Percentiles rank a stretch among this genome's conserved stretches.
Conservation (phyloP, 2,888 invertebrate genomes). For the Melanargia galathea region DNA sequence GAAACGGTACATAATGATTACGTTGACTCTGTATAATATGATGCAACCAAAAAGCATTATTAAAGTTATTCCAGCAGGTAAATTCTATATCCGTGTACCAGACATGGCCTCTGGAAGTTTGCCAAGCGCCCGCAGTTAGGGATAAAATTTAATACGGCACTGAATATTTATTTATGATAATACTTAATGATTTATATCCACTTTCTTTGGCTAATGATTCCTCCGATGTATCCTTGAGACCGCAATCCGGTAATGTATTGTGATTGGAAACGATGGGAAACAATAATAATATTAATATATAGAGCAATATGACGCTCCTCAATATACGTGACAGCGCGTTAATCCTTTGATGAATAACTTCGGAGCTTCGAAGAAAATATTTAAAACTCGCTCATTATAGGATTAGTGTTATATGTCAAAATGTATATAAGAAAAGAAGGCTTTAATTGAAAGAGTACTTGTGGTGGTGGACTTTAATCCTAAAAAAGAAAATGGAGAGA, state of each 20-base stretch:
- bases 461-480: too few relatives aligned
- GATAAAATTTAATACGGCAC: conserved; percentile 77
- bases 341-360: background rate
- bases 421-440: too few relatives aligned
- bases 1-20: too few relatives aligned
- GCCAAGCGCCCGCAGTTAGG: conserved; percentile 60
- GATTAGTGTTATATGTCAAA: too few relatives aligned
- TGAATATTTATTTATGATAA: conserved; percentile 81
- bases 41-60: too few relatives aligned
- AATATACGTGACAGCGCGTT: background rate
- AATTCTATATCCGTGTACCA: conserved; percentile 34
- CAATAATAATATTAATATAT: conserved; percentile 16
- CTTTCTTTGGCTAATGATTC: conserved; percentile 70
- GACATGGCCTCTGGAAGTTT: conserved; percentile 60
- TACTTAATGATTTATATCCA: conserved; percentile 75
- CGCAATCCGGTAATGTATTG: conserved; percentile 32
- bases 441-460: too few relatives aligned
- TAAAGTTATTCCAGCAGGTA: background rate
- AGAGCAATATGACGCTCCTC: background rate
- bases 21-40: too few relatives aligned
- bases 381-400: too few relatives aligned
- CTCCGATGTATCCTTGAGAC: conserved; percentile 39
- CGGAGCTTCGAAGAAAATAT: too few relatives aligned
- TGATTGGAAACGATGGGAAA: conserved; percentile 22
- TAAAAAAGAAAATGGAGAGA: too few relatives aligned